A percentile compares a stretch with the other conserved stretches of the same genome.
These are phyloP conservation scores for Choloepus hoffmanni DNA, from an alignment of 2,113 vertebrate species.

Conservation along the genomic window DNA sequence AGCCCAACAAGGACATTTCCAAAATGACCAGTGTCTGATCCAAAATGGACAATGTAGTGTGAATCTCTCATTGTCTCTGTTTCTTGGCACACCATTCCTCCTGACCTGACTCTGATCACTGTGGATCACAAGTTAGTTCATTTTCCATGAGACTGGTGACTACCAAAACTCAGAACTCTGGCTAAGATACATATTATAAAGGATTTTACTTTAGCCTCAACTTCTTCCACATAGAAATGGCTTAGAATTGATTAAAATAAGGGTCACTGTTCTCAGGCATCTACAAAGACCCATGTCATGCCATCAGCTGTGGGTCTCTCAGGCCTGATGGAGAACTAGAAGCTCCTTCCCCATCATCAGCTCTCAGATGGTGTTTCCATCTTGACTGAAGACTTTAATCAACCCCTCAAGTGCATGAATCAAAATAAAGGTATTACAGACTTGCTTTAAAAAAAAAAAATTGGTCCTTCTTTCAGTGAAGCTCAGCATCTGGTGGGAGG, in stretches of 20 bases:
- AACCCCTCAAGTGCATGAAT: not conserved
- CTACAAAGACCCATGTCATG: not conserved
- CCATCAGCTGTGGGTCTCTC: not conserved
- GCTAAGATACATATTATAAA: slow-evolving; percentile 60
- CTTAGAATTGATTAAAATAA: slow-evolving; percentile 61
- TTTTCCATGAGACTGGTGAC: slow-evolving; percentile 53
- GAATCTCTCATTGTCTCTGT: not conserved
- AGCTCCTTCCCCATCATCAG: not conserved
- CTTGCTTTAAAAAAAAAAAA: slow-evolving; percentile 16
- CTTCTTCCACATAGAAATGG: slow-evolving; percentile 55
- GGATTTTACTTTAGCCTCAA: slow-evolving; percentile 59
- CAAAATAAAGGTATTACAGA: not conserved
- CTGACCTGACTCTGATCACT: not conserved
- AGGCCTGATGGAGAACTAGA: not conserved
- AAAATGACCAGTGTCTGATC: slow-evolving; percentile 30
- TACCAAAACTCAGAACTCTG: slow-evolving; percentile 58
- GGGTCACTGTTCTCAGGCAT: slow-evolving; percentile 42
- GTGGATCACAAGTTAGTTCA: slow-evolving; percentile 7
- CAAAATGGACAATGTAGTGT: not conserved
- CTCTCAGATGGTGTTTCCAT: not conserved
- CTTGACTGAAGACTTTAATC: not conserved
- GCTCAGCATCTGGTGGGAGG: not conserved
- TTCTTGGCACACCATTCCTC: not conserved
- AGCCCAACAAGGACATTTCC: slow-evolving; percentile 50
- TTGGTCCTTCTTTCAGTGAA: not conserved